Evolutionary conservation across 2,113 vertebrate genomes (phyloP), one percentile per base, ranked within the genome.

Genomic region (Lucifuga dentata): DNA sequence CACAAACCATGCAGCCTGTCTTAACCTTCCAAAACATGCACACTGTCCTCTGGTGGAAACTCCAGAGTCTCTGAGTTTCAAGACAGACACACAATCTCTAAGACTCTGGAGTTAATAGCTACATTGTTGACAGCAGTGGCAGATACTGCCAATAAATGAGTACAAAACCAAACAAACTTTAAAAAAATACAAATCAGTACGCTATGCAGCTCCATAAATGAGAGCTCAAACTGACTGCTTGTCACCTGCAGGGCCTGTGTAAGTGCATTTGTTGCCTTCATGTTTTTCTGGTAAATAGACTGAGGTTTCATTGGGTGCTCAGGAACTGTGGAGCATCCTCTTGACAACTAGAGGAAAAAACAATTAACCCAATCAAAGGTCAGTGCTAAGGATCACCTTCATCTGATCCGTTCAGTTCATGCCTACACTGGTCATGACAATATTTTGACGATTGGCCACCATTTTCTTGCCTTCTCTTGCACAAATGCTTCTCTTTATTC

Each of bases 61-160:
- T 68, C 77, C 59, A 61, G 16, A 65, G 43, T 41, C 63, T 64
- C 43, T 64, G 40, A 72, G 50, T 38, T 21, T 12, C 56, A 68
- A 62, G 45, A 51, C 26, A 16, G 24, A 23, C 13, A 35, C 38
- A 63, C 13, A 24, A 9, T 68, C 63, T 58, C 23, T 61, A 64
- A 57, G 50, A 57, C 51, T 53, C 39, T 36, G 66, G 60, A 65
- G 51, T 45, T 50, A 58, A 62, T 46, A 11, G 84, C 83, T 86
- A 84, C 86, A 78, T 87, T 32, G 66, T 69, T 63, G 59, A 85
- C 60, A 79, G 62, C 71, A 39, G 77, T 86, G 87, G 92, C 91
- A 93, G 93, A 93, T 92, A 90, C 92, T 93, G 91, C 92, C 91
- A 88, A 92, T 92, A 93, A 88, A 83, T 11, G 41, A 61, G 80